phyloP scores from a whole-genome alignment of 2,888 invertebrate genomes.

The Nymphalis urticae region DNA sequence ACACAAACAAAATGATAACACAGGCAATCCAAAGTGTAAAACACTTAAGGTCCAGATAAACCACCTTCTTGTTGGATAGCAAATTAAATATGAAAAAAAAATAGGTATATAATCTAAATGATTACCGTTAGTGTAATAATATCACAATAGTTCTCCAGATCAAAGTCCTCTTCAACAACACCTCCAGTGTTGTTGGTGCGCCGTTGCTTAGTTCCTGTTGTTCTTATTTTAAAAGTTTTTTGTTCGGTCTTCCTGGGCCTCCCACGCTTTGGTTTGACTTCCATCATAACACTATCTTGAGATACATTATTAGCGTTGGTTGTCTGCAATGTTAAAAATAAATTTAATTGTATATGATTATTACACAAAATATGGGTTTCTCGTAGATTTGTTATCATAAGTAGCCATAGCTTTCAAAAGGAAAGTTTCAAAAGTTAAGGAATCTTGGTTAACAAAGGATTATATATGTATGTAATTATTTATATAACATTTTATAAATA shows the following conservation, averaged over 20 bases:
- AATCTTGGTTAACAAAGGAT: too few species aligned
- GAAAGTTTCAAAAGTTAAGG: not conserved
- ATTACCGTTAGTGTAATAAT: conserved; percentile 38
- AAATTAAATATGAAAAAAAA: too few species aligned
- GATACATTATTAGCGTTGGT: conserved; percentile 8
- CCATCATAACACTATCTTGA: conserved; percentile 15
- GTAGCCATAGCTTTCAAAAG: not conserved
- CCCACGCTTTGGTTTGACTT: conserved; percentile 46
- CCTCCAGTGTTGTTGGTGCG: conserved; percentile 53
- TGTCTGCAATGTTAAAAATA: not conserved
- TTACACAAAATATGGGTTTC: too few species aligned
- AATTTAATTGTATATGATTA: not conserved
- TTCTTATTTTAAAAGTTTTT: conserved; percentile 14
- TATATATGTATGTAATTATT: too few species aligned
- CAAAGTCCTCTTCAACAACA: conserved; percentile 49
- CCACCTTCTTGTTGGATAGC: too few species aligned
- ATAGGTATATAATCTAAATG: too few species aligned
- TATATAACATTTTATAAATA: too few species aligned
- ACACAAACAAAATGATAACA: too few species aligned
- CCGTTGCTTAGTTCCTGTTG: conserved; percentile 37
- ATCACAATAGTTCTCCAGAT: conserved; percentile 46
- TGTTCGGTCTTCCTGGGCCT: conserved; percentile 46
- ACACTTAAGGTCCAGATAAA: too few species aligned
- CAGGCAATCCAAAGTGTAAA: too few species aligned
- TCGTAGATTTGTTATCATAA: too few species aligned